Evolutionary conservation across 2,797 vertebrate genomes (phyloP).

Genomic region (Pseudochromis fuscus): DNA sequence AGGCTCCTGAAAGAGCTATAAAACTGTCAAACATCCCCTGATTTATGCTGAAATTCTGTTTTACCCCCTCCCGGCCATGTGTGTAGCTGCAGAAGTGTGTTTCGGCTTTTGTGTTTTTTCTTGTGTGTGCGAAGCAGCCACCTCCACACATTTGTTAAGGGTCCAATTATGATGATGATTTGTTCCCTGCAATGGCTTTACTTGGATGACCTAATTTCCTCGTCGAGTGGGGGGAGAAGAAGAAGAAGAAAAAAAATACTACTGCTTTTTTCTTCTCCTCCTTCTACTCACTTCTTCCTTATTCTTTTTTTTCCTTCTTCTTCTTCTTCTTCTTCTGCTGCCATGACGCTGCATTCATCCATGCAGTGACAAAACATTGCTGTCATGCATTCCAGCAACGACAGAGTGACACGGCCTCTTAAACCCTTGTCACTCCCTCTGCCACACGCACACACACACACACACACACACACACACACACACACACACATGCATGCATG

Average conservation of each 20-base stretch:
- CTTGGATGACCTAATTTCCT: conserved; percentile 85
- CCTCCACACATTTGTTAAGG: conserved; percentile 80
- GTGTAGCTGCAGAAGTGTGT: conserved; percentile 42
- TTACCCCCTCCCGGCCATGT: conserved; percentile 55
- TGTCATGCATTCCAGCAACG: conserved; percentile 79
- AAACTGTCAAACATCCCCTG: conserved; percentile 74
- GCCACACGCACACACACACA: conserved; percentile 32
- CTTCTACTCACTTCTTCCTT: conserved; percentile 19
- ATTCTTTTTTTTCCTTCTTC: conserved; percentile 2
- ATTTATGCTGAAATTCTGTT: conserved; percentile 76
- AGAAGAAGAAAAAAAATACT: conserved; percentile 43
- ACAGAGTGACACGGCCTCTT: conserved; percentile 73
- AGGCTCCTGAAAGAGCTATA: conserved; percentile 77
- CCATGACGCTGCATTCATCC: conserved; percentile 76
- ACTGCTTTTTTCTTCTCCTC: conserved; percentile 37
- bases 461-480: conserved; percentile 30
- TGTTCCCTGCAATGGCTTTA: conserved; percentile 78
- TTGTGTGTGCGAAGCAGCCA: conserved; percentile 55
- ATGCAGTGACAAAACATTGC: conserved; percentile 71
- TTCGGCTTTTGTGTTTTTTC: conserved; percentile 46
- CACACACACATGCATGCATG: conserved; percentile 8
- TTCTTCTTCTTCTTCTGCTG: conserved; percentile 60
- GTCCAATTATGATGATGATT: conserved; percentile 85
- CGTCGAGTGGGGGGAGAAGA: conserved; percentile 57
- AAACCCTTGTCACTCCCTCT: conserved; percentile 68